Evolutionary conservation across 1,140 invertebrate genomes (phyloP), one percentile per base, ranked within the genome.

Genomic region (Acromyrmex heyeri): DNA sequence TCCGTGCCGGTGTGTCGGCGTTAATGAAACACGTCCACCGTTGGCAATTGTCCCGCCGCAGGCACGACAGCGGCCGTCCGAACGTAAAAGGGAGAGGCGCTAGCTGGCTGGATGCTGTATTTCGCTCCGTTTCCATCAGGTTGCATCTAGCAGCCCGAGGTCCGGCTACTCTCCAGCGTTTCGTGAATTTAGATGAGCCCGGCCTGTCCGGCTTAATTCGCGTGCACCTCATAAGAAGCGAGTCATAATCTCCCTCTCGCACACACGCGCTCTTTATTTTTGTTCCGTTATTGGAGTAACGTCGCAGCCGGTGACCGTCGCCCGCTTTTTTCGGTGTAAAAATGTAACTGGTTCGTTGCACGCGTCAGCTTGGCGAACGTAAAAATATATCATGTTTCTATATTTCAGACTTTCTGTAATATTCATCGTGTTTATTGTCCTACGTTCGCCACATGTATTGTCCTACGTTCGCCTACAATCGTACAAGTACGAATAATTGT

Each of bases 21-120:
- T 87, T 91, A 91, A 91, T 91, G 90, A 91, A 91, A 91, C 90
- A 91, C 90, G 90, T 91, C 90, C 90, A 87, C 86, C 65, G 90
- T 91, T 91, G 90, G 90, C 90, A 91, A 91, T 91, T 91, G 90
- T 91, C 90, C 90, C 90, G 70, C 77, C 87, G 82, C 86, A 87
- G 72, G 76, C 65, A 76, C 81, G 81, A 83, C 86, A 87, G 87
- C 86, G 86, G 61, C 75, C 88, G 50, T 65, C 59, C 88, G 67
- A 82, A 90, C 86, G 86, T 70, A 83, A 89, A 90, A 88, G 88
- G 75, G 73, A 87, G 86, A 86, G 79, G 55, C 55, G 88, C 34
- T 78, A 89, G 67, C 70, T 61, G 61, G 85, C 65, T 67, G 38
- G 70, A 55, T 30, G 62, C 50, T 57, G 44, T 73, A 69, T 78